Conservation (phyloP, 2,797 vertebrate genomes). For the Molossus molossus region DNA sequence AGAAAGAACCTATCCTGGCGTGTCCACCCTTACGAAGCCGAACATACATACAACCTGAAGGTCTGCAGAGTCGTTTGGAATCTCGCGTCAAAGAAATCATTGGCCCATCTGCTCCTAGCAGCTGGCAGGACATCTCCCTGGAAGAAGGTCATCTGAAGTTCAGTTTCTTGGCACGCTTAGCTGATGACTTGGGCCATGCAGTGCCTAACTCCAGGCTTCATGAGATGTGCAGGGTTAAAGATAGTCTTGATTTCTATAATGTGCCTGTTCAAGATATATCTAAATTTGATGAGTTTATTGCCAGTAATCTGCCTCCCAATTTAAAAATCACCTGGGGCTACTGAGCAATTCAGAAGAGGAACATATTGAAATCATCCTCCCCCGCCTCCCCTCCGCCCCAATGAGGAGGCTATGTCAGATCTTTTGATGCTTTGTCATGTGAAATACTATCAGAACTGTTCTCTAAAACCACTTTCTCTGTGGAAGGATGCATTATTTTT, state of each 20-base stretch:
- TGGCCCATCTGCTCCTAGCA: conserved; percentile 74
- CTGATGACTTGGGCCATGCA: conserved; percentile 85
- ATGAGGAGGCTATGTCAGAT: background rate
- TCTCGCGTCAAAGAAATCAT: conserved; percentile 81
- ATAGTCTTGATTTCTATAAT: conserved; percentile 89
- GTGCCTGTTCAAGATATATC: conserved; percentile 85
- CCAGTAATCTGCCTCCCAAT: conserved; percentile 87
- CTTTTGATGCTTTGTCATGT: conserved; percentile 9
- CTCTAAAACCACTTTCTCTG: background rate
- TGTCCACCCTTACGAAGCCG: conserved; percentile 84
- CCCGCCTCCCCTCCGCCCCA: rapidly evolving
- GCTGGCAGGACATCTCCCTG: conserved; percentile 86
- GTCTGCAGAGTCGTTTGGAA: conserved; percentile 86
- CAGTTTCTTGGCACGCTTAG: conserved; percentile 84
- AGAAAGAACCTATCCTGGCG: conserved; percentile 73
- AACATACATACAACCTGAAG: conserved; percentile 84
- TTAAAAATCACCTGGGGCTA: conserved; percentile 88
- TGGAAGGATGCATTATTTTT: conserved; percentile 3
- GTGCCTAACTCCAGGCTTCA: conserved; percentile 90
- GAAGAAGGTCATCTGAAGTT: conserved; percentile 86
- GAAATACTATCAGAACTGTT: conserved; percentile 22
- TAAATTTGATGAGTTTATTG: conserved; percentile 86
- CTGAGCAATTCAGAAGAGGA: conserved; percentile 67
- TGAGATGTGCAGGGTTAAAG: conserved; percentile 84
- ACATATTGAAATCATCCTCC: background rate